phyloP scores from a whole-genome alignment of 2,113 vertebrate genomes.

The Anarrhichthys ocellatus region DNA sequence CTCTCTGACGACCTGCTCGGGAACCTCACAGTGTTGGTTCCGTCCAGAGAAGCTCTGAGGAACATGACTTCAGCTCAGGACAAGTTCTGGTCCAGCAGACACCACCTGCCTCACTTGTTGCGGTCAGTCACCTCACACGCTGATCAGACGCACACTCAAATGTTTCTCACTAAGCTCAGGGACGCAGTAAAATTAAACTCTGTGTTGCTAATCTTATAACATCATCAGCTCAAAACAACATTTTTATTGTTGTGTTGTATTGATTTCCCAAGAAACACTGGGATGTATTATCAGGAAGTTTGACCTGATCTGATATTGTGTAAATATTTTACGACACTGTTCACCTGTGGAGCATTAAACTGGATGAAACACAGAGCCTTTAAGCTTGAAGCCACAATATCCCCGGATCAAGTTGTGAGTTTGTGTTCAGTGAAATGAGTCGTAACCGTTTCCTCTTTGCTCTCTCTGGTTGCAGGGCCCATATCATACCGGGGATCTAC shows the following conservation, averaged over 20 bases:
- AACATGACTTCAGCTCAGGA: slow-evolving; percentile 74
- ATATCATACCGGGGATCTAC: slow-evolving; percentile 87
- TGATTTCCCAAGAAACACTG: neutral
- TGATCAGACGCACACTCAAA: neutral
- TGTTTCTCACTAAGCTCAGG: too few relatives aligned
- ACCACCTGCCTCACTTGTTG: slow-evolving; percentile 84
- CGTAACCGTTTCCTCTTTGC: neutral
- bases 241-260: too few relatives aligned
- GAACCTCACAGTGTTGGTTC: slow-evolving; percentile 88
- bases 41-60: slow-evolving; percentile 79
- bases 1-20: slow-evolving; percentile 72
- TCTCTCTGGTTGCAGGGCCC: slow-evolving; percentile 82
- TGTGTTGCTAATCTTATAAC: too few relatives aligned
- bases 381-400: neutral
- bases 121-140: slow-evolving; percentile 78
- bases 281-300: neutral
- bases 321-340: neutral
- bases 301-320: neutral
- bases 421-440: neutral
- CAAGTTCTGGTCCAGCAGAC: slow-evolving; percentile 84
- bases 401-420: neutral
- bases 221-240: neutral
- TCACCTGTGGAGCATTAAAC: neutral
- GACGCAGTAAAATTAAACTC: too few relatives aligned
- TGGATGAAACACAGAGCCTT: neutral